A percentile compares a stretch with the other conserved stretches of the same genome.
Evolutionary conservation across 2,113 vertebrate genomes (phyloP).

Genomic region (Felis catus): F.catus_Fca126_mat1.0 CM031416.1:31834501-31835000

Average conservation of each 20-base stretch:
- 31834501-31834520: fast-evolving
- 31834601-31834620: neutral
- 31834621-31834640: neutral
- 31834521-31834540: neutral
- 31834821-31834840: neutral
- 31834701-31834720: neutral
- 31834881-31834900: neutral
- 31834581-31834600: neutral
- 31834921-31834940: neutral
- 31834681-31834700: neutral
- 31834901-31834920: neutral
- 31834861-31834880: neutral
- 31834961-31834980: neutral
- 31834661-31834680: neutral
- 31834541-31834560: neutral
- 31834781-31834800: neutral
- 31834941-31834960: neutral
- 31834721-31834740: neutral
- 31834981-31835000: fast-evolving
- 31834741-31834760: neutral
- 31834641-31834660: neutral
- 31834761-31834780: neutral
- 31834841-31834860: neutral
- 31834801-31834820: neutral
- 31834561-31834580: neutral